Base-by-base conservation (phyloP, 2,797 vertebrate species). In the Anguilla obscura region DNA sequence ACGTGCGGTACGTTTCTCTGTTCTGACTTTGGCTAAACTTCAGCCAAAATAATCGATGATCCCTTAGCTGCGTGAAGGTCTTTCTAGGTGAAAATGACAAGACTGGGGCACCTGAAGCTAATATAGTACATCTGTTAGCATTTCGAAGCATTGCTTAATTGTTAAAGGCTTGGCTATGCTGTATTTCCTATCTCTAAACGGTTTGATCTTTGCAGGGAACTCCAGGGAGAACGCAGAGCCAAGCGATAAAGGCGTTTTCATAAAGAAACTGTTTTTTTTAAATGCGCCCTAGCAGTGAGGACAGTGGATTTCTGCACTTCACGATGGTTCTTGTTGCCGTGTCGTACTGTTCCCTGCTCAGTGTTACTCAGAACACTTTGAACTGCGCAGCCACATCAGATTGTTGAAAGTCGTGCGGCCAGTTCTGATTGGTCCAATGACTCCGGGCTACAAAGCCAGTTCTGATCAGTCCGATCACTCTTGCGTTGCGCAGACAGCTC, bases 1-100 rank as follows among this genome's bases (percentile, higher is more conserved):
- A 84, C 48, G 16, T 2, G 0, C 40, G 5, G 18, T 52, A 10
- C 48, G 24, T 84, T 12, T 48, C 12, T 24, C 76, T 89, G 82
- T 88, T 88, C 14, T 88, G 86, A 48, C 84, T 87, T 86, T 86
- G 86, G 80, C 66, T 58, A 80, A 80, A 89, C 45, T 71, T 45
- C 86, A 87, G 86, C 66, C 88, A 50, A 85, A 87, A 48, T 21
- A 83, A 83, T 83, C 48, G 40, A n/a, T n/a, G 24, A n/a, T n/a
- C 7, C 30, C 48, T 52, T 50, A n/a, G 24, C 45, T 40, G 74
- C 8, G 18, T 36, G 36, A 40, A 8, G 74, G n/a, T 36, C 12
- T 36, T 76, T 76, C 40, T 40, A 40, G 74, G 74, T 4, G 69
- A 27, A 27, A 71, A 71, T 71, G 27, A 71, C n/a, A 27, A 40